Evolutionary conservation across 1,140 invertebrate genomes (phyloP), one percentile per base, ranked within the genome.

Genomic region (Eumeta japonica): DNA sequence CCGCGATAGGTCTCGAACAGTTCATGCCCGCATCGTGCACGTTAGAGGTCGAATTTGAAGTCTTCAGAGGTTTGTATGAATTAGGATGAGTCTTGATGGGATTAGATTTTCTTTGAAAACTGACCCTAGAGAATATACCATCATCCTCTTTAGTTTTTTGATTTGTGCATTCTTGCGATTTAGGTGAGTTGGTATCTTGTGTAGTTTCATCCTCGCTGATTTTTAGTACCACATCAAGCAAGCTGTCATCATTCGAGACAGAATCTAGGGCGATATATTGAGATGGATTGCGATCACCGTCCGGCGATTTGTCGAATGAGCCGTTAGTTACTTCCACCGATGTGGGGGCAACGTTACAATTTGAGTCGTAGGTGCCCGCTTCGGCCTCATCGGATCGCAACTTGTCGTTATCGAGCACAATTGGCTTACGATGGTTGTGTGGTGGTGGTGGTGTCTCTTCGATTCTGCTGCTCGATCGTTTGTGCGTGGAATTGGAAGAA

Each of bases 41-140:
- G 45, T 70, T 67, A 3, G 65, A 70, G 16, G 62, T 71, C 10
- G 66, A 72, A 42, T 53, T 71, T 10, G 65, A 71, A 1, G 61
- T 66, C 27, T 68, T 66, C 3, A 75, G 30, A 3, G 63, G 53
- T 28, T 60, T 59, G 24, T 62, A 56, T 1, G 61, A 46, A 32
- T 39, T 50, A 10, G 58, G 30, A 34, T 66, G 63, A 1, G 60
- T 61, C 41, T 74, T 70, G 32, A 58, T 73, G 1, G 74, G 74
- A 39, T 74, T 75, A 10, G 74, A 76, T 48, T 75, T 77, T 10
- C 72, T 56, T 37, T 75, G 72, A 12, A 62, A 50, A 34, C 62
- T 71, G 29, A 58, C 58, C 24, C 74, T 58, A 3, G 70, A 74
- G 45, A 76, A 76, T 34, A 64, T 56, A 1, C 59, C 62, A 16